Evolutionary conservation across 1,140 invertebrate genomes (phyloP).

Genomic region (Megalopta genalis): DNA sequence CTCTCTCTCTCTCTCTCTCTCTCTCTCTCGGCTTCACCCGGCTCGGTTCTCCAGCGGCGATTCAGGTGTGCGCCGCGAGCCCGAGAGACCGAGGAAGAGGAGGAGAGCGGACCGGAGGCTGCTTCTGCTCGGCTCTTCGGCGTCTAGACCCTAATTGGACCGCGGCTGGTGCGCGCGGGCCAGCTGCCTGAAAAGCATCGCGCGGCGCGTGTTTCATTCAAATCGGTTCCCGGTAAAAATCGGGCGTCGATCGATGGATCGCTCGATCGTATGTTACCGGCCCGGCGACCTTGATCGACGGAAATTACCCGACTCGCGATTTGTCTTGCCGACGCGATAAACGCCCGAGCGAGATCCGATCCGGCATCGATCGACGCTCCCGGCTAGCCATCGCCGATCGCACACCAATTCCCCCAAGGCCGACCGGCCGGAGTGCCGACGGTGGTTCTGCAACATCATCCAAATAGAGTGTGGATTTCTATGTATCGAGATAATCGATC

Average conservation of each 20-base stretch:
- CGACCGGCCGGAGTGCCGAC: background rate
- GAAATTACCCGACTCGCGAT: conserved; percentile 56
- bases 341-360: background rate
- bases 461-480: conserved; percentile 40
- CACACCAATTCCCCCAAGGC: background rate
- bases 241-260: conserved; percentile 6
- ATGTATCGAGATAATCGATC: conserved; percentile 60
- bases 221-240: conserved; percentile 59
- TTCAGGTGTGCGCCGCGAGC: conserved; percentile 29
- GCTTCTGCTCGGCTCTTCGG: background rate
- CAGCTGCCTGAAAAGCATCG: conserved; percentile 43
- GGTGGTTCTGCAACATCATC: conserved; percentile 52
- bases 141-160: conserved; percentile 58
- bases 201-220: conserved; percentile 50
- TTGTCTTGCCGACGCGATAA: conserved; percentile 53
- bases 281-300: conserved; percentile 38
- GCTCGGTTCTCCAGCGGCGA: background rate
- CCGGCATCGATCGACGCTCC: background rate
- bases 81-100: background rate
- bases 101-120: background rate
- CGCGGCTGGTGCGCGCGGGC: conserved; percentile 12
- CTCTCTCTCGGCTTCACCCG: too few relatives aligned
- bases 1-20: too few relatives aligned
- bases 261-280: conserved; percentile 43
- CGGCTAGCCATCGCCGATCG: background rate